phyloP scores from a whole-genome alignment of 2,797 vertebrate genomes.

The Cyclopterus lumpus region DNA sequence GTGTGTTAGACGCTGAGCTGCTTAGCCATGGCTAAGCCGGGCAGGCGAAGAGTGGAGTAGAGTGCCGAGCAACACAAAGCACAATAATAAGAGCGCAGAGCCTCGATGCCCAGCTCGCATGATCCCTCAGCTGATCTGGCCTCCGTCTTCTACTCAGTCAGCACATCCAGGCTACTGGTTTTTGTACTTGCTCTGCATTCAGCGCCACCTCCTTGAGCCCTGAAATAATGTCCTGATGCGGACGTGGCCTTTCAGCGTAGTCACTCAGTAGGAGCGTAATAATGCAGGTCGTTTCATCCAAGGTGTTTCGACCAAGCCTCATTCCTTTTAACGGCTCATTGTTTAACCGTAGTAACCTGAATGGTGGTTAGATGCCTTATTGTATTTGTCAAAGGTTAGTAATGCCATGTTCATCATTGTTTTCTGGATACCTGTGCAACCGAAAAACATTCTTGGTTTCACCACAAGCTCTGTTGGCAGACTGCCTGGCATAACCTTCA shows the following conservation, averaged over 20 bases:
- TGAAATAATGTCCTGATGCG: constrained; percentile 27
- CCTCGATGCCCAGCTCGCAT: constrained; percentile 57
- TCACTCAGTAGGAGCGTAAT: neutral
- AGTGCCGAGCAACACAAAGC: constrained; percentile 55
- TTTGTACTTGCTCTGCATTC: constrained; percentile 21
- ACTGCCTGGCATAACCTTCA: constrained; percentile 35
- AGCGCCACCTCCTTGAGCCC: constrained; percentile 39
- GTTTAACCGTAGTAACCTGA: neutral
- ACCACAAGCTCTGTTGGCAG: constrained; percentile 44
- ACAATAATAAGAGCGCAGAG: constrained; percentile 70
- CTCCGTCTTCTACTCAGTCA: constrained; percentile 62
- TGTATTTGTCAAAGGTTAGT: neutral
- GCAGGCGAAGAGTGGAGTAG: constrained; percentile 7
- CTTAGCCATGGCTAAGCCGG: constrained; percentile 30
- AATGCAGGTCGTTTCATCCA: constrained; percentile 27
- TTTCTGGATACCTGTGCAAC: constrained; percentile 22
- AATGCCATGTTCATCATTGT: constrained; percentile 37
- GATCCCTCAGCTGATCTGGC: constrained; percentile 77
- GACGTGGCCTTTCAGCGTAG: constrained; percentile 18
- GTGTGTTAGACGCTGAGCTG: constrained; percentile 41
- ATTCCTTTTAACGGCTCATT: constrained; percentile 1
- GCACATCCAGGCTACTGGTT: constrained; percentile 53
- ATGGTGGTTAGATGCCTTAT: neutral
- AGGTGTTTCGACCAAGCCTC: neutral
- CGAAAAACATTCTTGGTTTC: constrained; percentile 47